A percentile compares a stretch with the other conserved stretches of the same genome.
Evolutionary conservation across 2,888 invertebrate genomes (phyloP).

Genomic region (Liopterus haemorrhoidalis): DNA sequence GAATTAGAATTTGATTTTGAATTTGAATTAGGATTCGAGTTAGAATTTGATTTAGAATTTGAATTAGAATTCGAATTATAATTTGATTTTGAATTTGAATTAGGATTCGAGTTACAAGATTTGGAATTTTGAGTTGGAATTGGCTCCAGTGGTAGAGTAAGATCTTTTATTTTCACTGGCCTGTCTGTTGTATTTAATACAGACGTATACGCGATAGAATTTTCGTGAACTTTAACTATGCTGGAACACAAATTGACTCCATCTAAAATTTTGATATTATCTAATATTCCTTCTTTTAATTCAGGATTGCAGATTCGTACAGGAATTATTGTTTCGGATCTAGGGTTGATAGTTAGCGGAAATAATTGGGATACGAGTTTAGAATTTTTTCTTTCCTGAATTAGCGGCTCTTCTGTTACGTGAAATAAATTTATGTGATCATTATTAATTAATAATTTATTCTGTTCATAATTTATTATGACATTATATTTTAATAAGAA

Average conservation of each 20-base stretch:
- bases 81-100: not conserved
- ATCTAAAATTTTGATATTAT: constrained; percentile 12
- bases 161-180: constrained; percentile 23
- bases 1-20: too few species aligned
- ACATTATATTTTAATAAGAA: too few species aligned
- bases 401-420: too few species aligned
- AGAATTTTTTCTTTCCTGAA: too few species aligned
- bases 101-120: constrained; percentile 6
- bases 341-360: constrained; percentile 11
- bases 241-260: constrained; percentile 15
- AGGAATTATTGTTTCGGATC: constrained; percentile 14
- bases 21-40: too few species aligned
- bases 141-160: constrained; percentile 25
- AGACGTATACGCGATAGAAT: constrained; percentile 5
- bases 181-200: constrained; percentile 22
- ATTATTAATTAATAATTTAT: too few species aligned
- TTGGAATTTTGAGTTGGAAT: constrained; percentile 6
- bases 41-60: too few species aligned
- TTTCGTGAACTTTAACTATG: constrained; percentile 8
- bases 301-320: constrained; percentile 10
- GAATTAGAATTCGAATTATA: too few species aligned
- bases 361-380: too few species aligned
- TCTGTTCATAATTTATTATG: too few species aligned
- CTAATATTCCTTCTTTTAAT: constrained; percentile 13
- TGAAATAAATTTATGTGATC: too few species aligned